Evolutionary conservation across 2,113 vertebrate species (phyloP).

Genomic region (Oxyruncus cristatus): DNA sequence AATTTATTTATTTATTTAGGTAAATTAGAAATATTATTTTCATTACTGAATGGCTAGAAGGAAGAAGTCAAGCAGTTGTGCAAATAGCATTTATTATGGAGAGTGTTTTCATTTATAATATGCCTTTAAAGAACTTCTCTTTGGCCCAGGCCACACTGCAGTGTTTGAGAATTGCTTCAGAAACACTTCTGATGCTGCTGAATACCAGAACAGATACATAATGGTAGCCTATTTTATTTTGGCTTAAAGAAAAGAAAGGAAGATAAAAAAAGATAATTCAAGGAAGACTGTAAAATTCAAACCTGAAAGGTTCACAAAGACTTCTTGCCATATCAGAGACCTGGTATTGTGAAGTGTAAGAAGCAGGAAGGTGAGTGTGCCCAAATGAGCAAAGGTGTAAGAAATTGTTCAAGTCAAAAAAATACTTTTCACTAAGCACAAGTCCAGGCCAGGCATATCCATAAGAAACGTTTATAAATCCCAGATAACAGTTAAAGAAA

Average conservation of each 20-base stretch:
- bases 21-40: conserved; percentile 52
- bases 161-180: background rate
- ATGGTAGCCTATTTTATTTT: background rate
- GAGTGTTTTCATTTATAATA: background rate
- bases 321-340: background rate
- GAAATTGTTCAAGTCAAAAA: background rate
- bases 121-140: conserved; percentile 6
- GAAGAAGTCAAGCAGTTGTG: background rate
- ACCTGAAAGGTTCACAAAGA: background rate
- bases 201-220: background rate
- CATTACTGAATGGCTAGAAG: conserved; percentile 26
- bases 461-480: background rate
- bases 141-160: background rate
- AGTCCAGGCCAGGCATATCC: background rate
- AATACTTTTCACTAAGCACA: background rate
- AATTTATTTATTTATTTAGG: conserved; percentile 35
- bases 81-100: background rate
- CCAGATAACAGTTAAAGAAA: background rate
- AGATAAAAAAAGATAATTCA: background rate
- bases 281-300: background rate
- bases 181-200: background rate
- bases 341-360: background rate
- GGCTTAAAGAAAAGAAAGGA: background rate
- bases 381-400: background rate
- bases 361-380: background rate